phyloP scores from a whole-genome alignment of 2,113 vertebrate genomes.

The Podarcis muralis region DNA sequence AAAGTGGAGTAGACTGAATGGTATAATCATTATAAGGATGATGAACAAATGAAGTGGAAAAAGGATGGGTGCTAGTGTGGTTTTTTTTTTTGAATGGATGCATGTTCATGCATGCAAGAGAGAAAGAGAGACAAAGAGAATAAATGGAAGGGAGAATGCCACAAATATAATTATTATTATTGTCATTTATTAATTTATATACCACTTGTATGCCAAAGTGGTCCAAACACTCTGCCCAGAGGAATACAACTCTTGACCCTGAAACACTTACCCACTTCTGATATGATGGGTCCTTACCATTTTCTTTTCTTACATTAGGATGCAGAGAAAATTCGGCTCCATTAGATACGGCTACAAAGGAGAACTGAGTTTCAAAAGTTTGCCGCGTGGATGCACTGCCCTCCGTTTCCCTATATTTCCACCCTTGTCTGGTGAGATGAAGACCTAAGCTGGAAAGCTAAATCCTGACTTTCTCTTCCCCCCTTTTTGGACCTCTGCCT shows the following conservation, averaged over 20 bases:
- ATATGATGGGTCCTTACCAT: conserved; percentile 55
- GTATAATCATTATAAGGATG: neutral
- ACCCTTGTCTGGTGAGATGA: conserved; percentile 55
- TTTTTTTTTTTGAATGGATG: no score
- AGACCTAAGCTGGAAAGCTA: conserved; percentile 50
- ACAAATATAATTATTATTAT: no score
- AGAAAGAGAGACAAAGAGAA: no score
- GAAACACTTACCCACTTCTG: neutral
- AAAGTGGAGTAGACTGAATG: neutral
- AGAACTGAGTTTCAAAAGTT: conserved; percentile 57
- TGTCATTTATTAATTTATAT: no score
- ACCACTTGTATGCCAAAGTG: no score
- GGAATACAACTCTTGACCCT: no score
- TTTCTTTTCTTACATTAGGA: conserved; percentile 54
- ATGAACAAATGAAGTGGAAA: no score
- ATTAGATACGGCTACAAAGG: conserved; percentile 48
- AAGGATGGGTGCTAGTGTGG: no score
- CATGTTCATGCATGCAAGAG: no score
- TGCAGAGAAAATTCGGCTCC: conserved; percentile 49
- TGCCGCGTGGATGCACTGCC: conserved; percentile 51
- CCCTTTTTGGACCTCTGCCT: conserved; percentile 44
- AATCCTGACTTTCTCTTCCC: conserved; percentile 55
- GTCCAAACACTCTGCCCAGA: no score
- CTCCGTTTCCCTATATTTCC: conserved; percentile 60
- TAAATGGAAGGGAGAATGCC: no score